A percentile compares a stretch with the other conserved stretches of the same genome.
phyloP scores from a whole-genome alignment of 1,140 invertebrate species.

The Caenorhabditis inopinata region DNA sequence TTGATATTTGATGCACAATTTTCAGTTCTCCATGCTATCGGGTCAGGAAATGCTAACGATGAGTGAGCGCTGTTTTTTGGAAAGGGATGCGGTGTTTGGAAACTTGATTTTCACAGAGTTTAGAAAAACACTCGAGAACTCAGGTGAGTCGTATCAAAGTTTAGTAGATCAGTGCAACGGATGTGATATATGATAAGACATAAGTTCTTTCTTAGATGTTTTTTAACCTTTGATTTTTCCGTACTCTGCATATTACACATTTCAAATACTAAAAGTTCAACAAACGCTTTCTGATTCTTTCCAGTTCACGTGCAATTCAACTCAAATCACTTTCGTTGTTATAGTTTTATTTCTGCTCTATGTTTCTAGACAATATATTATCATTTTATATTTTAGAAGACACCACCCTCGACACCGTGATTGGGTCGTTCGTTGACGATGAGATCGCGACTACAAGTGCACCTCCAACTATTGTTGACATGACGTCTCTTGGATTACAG shows the following conservation, averaged over 20 bases:
- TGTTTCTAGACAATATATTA: not conserved
- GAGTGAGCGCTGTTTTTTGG: conserved; percentile 60
- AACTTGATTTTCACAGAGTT: conserved; percentile 59
- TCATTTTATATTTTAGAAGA: conserved; percentile 22
- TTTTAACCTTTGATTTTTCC: not conserved
- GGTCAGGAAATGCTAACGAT: conserved; percentile 50
- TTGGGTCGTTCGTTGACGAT: conserved; percentile 4
- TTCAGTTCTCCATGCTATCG: conserved; percentile 37
- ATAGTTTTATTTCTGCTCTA: not conserved
- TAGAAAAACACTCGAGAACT: conserved; percentile 54
- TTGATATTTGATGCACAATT: not conserved
- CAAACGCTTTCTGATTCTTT: not conserved
- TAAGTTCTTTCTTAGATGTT: not conserved
- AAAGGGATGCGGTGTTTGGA: conserved; percentile 58
- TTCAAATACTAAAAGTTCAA: conserved; percentile 32
- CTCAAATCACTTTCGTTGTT: not conserved
- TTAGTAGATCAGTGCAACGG: too few species aligned
- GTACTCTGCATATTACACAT: not conserved
- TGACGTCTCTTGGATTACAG: conserved; percentile 6
- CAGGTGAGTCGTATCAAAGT: too few species aligned
- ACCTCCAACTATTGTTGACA: conserved; percentile 13
- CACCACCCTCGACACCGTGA: conserved; percentile 23
- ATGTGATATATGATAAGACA: too few species aligned
- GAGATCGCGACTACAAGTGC: conserved; percentile 24
- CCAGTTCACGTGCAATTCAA: not conserved